These are phyloP conservation scores for Calephelis perditalis DNA, from an alignment of 2,888 invertebrate genomes.

Conservation along the genomic window DNA sequence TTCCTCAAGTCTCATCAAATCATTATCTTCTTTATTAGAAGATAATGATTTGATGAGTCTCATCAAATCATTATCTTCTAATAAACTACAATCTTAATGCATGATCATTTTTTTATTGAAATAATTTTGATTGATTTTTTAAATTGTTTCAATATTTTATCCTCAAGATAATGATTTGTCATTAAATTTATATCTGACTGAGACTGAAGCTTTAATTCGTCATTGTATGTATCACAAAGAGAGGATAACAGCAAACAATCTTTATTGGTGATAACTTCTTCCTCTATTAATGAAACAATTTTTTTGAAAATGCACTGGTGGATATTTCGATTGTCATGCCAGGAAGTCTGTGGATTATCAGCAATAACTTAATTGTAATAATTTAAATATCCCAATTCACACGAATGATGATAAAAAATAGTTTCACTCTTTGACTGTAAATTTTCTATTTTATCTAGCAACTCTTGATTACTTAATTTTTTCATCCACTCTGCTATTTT, in stretches of 20 bases:
- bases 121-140: constrained; percentile 17
- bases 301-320: not conserved
- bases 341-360: constrained; percentile 18
- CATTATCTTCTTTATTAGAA: no score
- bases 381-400: not conserved
- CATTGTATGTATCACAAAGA: not conserved
- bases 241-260: constrained; percentile 9
- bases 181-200: constrained; percentile 12
- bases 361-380: not conserved
- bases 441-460: not conserved
- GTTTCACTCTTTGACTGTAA: not conserved
- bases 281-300: not conserved
- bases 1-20: constrained; percentile 14
- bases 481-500: not conserved
- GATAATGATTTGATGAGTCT: no score
- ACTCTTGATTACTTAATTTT: not conserved
- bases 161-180: constrained; percentile 17
- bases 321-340: constrained; percentile 3
- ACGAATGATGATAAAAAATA: not conserved
- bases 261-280: not conserved
- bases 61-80: constrained; percentile 19
- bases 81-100: constrained; percentile 17
- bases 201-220: not conserved
- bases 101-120: constrained; percentile 15
- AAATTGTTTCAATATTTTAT: constrained; percentile 14